Base-by-base conservation (phyloP, 2,888 invertebrate genomes). In the Dromius quadrimaculatus region DNA sequence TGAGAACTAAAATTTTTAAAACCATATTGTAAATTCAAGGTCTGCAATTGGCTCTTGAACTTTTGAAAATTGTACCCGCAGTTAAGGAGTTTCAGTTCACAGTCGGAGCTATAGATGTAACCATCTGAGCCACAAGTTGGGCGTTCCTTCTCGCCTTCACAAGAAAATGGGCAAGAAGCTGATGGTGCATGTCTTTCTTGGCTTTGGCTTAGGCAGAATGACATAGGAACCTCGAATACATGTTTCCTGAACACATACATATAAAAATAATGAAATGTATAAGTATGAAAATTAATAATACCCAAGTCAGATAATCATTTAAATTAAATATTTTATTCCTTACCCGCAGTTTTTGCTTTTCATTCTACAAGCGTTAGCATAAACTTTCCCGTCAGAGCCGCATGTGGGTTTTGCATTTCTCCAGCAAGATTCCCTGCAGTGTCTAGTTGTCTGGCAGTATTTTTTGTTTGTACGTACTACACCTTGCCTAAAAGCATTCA, bases 341-440 rank as follows among this genome's bases (percentile, higher is more conserved):
- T 82, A 92, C 92, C 95, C 95, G 84, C 95, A 95, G 81, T 95
- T 95, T 77, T 94, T 93, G 34, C 93, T 90, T 80, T 93, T 93
- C 95, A 95, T 95, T 78, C 93, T 89, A 80, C 95, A 95, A 62
- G 93, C 92, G 82, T 94, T 95, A 43, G 93, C 90, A 82, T 95
- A 95, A 45, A 95, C 87, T 75, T 93, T 91, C 0, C 94, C 94
- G 80, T 95, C 95, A 6, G 94, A 94, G 0, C 94, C 95, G 78
- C 95, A 95, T 4, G 94, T 94, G 2, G 94, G 94, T 75, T 93
- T 87, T 47, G 94, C 93, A 13, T 93, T 93, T 32, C 94, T 87
- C 94, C 94, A 94, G 80, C 95, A 95, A 1, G 93, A 92, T 81
- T 95, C 95, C 20, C 94, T 88, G 81, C 95, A 95, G 82, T 95